Evolutionary conservation across 2,888 invertebrate species (phyloP), one percentile per base, ranked within the genome.

Genomic region (Meganola albula): DNA sequence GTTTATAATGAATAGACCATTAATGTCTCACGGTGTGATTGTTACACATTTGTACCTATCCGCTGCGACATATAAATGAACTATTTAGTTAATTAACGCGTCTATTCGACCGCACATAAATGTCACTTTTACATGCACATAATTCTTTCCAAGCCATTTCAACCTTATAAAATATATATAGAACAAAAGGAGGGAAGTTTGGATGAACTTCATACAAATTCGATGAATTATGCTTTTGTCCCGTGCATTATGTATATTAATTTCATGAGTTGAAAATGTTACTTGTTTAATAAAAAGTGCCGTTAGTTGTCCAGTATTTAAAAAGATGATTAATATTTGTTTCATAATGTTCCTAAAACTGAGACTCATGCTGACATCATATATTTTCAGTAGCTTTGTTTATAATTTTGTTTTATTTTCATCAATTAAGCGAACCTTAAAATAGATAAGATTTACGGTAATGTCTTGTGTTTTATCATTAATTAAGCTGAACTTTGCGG

Each of bases 41-140:
- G 59, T 64, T 62, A 63, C 61, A 53, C 61, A 72, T 72, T 71
- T 59, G 58, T 71, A 66, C 51, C 56, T 66, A 67, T 61, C 64
- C 65, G 46, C 48, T 58, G 48, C 37, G 61, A 58, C 63, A 50
- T 52, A 63, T 60, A 59, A 67, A 67, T 65, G 65, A 64, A 58
- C 67, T 59, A 68, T 70, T 67, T 58, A 58, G 65, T 72, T 80
- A 79, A 83, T 83, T 79, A 80, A 75, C 71, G 63, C 58, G 53
- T 44, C 63, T 61, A 63, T 74, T 73, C 56, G 54, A 67, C 54
- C 59, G 56, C 46, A 53, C 72, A 76, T 82, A 69, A 82, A 69
- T 65, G 83, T 82, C 84, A 75, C 58, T 64, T 66, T 68, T 66
- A 74, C 68, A 71, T 65, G 53, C 56, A 55, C 60, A 77, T 78